Evolutionary conservation across 2,888 invertebrate species (phyloP), one percentile per base, ranked within the genome.

Genomic region (Acanthococcus lagerstroemiae): DNA sequence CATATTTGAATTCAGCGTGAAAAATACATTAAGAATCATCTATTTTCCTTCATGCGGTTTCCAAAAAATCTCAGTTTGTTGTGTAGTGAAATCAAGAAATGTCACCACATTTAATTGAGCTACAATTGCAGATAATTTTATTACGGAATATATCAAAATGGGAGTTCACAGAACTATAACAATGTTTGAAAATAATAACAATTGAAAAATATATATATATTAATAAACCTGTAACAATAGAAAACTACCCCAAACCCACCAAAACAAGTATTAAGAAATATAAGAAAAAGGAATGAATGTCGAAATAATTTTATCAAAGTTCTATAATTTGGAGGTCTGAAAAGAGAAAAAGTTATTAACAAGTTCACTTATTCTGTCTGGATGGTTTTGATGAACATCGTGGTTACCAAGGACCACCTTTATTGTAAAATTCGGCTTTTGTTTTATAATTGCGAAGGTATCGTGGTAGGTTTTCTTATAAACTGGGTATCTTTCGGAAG

Each of bases 341-440:
- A 48, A 26, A 15, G 56, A 21, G 24, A 69, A 55, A 65, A 69
- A 69, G 44, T 19, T 44, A 37, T 67, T 61, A 12, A 69, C 56
- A 12, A 67, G 56, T 19, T 58, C 44, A 1, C 25, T 57, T 17
- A 72, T 67, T 37, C 67, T 65, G 48, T 71, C 69, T 1, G 73
- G 72, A 58, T 71, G 68, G 57, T 70, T 70, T 52, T 72, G 58
- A 61, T 73, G 72, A 1, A 73, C 70, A 67, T 72, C 71, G 55
- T 73, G 73, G 65, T 73, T 70, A 7, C 73, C 73, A 24, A 69
- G 61, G 19, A 72, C 70, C n/a, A 68, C 61, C 26, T 66, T 57
- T 45, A 70, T 30, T 6, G 26, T 60, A 9, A 67, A 30, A n/a
- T 67, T 65, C 3, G 66, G 30, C n/a, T 55, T 66, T 21, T 65